These are phyloP conservation scores for Gymnoscopelus microlampas DNA, from an alignment of 2,797 vertebrate genomes.

Conservation along the genomic window DNA sequence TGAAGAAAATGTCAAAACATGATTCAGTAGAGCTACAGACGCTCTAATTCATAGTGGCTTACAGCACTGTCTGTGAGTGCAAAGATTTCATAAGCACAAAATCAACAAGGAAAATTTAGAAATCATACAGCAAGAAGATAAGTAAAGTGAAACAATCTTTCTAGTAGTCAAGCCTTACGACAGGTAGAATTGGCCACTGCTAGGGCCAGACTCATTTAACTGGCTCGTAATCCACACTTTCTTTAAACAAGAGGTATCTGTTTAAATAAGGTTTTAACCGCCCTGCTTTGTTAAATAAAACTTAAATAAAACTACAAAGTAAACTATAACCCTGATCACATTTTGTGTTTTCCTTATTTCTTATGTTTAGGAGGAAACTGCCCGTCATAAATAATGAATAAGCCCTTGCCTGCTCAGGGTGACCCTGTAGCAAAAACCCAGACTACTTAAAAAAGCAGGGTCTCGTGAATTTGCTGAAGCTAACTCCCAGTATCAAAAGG, in stretches of 20 bases:
- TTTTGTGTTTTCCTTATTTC: neutral
- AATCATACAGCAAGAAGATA: slow-evolving; percentile 7
- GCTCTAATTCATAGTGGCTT: slow-evolving; percentile 20
- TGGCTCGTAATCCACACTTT: slow-evolving; percentile 40
- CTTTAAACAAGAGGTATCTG: slow-evolving; percentile 28
- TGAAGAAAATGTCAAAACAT: slow-evolving; percentile 16
- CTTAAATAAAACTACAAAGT: slow-evolving; percentile 27
- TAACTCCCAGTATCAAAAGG: slow-evolving; percentile 9
- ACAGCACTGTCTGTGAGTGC: slow-evolving; percentile 26
- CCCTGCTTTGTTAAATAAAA: slow-evolving; percentile 38
- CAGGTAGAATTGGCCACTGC: neutral
- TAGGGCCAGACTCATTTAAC: neutral
- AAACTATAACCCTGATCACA: neutral
- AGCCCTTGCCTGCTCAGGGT: slow-evolving; percentile 9
- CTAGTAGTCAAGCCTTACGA: slow-evolving; percentile 14
- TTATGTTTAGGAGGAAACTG: slow-evolving; percentile 10
- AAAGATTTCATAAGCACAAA: slow-evolving; percentile 27
- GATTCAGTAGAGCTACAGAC: slow-evolving; percentile 15
- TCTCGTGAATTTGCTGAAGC: neutral
- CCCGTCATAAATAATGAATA: neutral
- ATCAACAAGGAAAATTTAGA: slow-evolving; percentile 10
- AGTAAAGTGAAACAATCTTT: slow-evolving; percentile 27
- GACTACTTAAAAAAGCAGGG: neutral
- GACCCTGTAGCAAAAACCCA: slow-evolving; percentile 34
- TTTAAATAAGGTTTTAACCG: slow-evolving; percentile 41